A percentile compares a stretch with the other conserved stretches of the same genome.
Conservation (phyloP, 2,113 vertebrate species). For the Chaetorhynchus papuensis region DNA sequence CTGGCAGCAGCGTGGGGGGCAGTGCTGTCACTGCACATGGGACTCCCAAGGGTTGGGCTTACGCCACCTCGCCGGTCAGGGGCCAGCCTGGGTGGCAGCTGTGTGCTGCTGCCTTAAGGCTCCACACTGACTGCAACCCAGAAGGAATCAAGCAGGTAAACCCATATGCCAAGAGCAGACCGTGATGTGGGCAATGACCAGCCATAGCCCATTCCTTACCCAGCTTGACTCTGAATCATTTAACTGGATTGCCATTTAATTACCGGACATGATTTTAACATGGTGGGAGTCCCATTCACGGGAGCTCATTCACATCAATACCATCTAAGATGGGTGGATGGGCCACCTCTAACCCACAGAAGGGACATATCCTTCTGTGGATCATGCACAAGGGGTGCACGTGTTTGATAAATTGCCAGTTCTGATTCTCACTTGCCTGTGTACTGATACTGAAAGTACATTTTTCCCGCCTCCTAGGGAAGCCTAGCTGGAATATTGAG, state of each 20-base stretch:
- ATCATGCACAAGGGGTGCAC: no score
- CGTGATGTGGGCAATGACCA: background rate
- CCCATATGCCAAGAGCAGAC: background rate
- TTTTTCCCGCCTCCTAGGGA: background rate
- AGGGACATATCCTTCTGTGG: no score
- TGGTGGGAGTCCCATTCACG: background rate
- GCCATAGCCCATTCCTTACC: background rate
- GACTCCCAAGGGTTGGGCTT: background rate
- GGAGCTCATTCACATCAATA: background rate
- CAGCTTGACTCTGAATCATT: background rate
- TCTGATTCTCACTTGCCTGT: background rate
- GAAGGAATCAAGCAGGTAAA: background rate
- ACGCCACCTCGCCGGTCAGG: accelerated
- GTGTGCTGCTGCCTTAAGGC: background rate
- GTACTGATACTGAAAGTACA: background rate
- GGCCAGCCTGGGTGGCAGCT: background rate
- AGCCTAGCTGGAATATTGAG: background rate
- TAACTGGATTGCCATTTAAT: background rate
- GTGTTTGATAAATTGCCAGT: background rate
- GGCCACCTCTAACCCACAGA: background rate
- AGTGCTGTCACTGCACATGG: background rate
- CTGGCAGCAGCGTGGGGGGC: background rate
- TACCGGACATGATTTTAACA: background rate
- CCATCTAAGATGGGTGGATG: background rate
- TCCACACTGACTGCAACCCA: background rate